Base-by-base conservation (phyloP, 2,888 invertebrate species). In the Clepsis dumicolana region DNA sequence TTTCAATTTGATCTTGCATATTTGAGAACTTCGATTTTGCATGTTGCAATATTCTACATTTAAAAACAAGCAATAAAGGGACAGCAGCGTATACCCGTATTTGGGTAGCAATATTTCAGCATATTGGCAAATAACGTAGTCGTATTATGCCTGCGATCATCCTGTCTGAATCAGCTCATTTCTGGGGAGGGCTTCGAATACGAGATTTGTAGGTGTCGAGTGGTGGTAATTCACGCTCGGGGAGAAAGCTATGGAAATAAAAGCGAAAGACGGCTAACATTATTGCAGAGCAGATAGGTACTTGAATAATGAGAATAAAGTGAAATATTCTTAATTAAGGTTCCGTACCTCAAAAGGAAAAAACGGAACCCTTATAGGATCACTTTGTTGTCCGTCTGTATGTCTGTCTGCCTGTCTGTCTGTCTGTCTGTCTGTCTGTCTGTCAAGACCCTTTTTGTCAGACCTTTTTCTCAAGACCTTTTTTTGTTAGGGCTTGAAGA, bases 121-220 rank as follows among this genome's bases (percentile, higher is more conserved):
- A 65, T 52, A 50, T 64, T 35, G 48, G 35, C 27, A 41, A 32
- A 64, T 35, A 50, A 25, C 64, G 18, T 65, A 52, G 35, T 57
- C 35, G 21, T 59, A 65, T 59, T 64, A 64, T 57, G 16, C 35
- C 25, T 32, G 48, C 50, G 65, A 65, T 65, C 50, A 59, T 65
- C 50, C 38, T 16, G 25, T 57, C 35, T 25, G 25, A 35, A 38
- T 57, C 25, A 57, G 57, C 50, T 59, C 59, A 35, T 38, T 65
- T 29, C 38, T 27, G 50, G 25, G 35, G 27, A 35, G 12, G 25
- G 50, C 50, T 52, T 8, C n/a, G n/a, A 52, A 65, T 59, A 59
- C 38, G 65, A 54, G 29, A 53, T 64, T 52, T 38, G 52, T 62
- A 16, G 52, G 38, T 38, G 38, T 62, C 7, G 52, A 52, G 52